Percentiles rank a stretch among this genome's conserved stretches.
phyloP scores from a whole-genome alignment of 2,888 invertebrate genomes.

The Enoplolaimus lenunculus region DNA sequence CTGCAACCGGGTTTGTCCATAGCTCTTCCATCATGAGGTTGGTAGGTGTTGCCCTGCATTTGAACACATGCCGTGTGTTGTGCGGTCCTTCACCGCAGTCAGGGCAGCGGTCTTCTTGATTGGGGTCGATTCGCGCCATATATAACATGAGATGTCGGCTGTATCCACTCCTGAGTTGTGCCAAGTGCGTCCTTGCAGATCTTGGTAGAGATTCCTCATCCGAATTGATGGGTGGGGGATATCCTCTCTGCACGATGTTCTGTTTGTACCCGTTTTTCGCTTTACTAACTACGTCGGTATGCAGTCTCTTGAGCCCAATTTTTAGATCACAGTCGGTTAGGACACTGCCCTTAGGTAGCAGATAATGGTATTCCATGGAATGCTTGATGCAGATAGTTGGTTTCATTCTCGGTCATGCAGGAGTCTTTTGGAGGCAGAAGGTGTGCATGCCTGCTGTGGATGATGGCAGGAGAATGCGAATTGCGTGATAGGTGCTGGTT shows the following conservation, averaged over 20 bases:
- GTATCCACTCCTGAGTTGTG: background rate
- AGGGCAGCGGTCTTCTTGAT: background rate
- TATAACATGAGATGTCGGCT: background rate
- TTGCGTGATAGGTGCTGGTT: background rate
- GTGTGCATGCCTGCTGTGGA: no score
- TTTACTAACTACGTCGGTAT: no score
- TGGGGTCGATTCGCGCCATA: conserved; percentile 4
- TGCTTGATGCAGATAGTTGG: no score
- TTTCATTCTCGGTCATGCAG: no score
- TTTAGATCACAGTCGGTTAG: no score
- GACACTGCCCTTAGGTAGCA: no score
- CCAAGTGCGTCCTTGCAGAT: conserved; percentile 7
- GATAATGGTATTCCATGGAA: no score
- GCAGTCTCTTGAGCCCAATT: no score
- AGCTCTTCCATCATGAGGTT: background rate
- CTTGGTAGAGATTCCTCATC: conserved; percentile 1
- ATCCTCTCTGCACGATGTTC: background rate
- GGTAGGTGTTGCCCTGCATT: background rate
- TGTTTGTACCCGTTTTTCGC: conserved; percentile 11
- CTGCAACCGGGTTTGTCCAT: conserved; percentile 5
- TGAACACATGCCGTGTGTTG: background rate
- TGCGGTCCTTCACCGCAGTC: conserved; percentile 4
- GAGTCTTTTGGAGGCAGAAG: no score
- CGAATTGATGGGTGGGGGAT: background rate
- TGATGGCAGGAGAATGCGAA: conserved; percentile 9